Conservation (phyloP, 2,797 vertebrate genomes). For the Anomalospiza imberbis region DNA sequence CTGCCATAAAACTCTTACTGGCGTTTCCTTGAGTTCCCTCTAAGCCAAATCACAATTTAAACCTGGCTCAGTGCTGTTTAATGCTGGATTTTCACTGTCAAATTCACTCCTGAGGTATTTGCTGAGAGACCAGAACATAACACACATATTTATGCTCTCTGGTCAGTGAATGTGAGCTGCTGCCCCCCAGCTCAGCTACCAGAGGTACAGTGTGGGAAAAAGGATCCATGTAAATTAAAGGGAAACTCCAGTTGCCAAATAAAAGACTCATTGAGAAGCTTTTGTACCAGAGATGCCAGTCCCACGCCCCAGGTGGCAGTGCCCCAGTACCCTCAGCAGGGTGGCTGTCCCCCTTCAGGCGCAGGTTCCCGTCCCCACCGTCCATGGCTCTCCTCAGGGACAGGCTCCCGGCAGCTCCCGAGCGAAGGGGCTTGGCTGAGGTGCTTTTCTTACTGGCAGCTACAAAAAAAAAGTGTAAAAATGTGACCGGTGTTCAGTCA, state of each 20-base stretch:
- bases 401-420: conserved; percentile 74
- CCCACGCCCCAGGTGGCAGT: background rate
- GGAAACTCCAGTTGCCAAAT: background rate
- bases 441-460: conserved; percentile 83
- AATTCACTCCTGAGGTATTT: background rate
- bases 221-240: background rate
- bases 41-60: background rate
- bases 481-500: background rate
- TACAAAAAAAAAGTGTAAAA: conserved; percentile 42
- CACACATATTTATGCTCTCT: accelerated
- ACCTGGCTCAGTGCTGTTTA: background rate
- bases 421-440: conserved; percentile 80
- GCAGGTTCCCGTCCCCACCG: conserved; percentile 76
- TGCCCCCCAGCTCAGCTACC: background rate
- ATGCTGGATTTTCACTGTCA: background rate
- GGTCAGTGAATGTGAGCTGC: accelerated
- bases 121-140: background rate
- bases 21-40: background rate
- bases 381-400: conserved; percentile 83
- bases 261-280: background rate
- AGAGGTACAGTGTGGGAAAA: background rate
- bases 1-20: no score
- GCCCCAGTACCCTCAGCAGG: background rate
- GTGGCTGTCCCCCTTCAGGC: conserved; percentile 75
- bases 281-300: background rate